These are phyloP conservation scores for Scaptomyza caliginosa DNA, from an alignment of 2,888 invertebrate genomes.

Conservation along the genomic window DNA sequence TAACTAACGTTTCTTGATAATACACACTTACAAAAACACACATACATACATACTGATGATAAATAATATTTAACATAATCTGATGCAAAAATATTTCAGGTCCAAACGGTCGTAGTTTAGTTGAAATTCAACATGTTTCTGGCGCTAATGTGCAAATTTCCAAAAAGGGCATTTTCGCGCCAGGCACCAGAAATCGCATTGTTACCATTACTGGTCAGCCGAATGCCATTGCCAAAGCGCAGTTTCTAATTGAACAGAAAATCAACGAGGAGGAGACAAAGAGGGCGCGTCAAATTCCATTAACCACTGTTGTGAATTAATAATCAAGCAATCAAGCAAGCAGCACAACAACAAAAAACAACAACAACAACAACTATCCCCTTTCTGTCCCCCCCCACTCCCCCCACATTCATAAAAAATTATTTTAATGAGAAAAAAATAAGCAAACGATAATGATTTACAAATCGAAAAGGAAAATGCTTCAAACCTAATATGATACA, in stretches of 20 bases:
- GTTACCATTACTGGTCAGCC: conserved; percentile 97
- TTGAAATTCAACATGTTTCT: conserved; percentile 98
- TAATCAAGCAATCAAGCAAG: conserved; percentile 58
- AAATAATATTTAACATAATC: conserved; percentile 61
- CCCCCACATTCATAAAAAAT: conserved; percentile 25
- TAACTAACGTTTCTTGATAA: conserved; percentile 5
- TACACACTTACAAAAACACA: no score
- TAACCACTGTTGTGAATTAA: conserved; percentile 85
- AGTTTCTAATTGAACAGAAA: conserved; percentile 98
- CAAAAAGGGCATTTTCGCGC: conserved; percentile 98
- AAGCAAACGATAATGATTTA: conserved; percentile 2
- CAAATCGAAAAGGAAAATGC: conserved; percentile 12
- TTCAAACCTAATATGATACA: conserved; percentile 22
- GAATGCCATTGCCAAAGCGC: conserved; percentile 95
- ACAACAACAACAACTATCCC: conserved; percentile 27
- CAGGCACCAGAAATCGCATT: conserved; percentile 98
- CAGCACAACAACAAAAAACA: conserved; percentile 55
- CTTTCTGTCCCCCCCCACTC: conserved; percentile 15
- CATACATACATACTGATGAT: conserved; percentile 15
- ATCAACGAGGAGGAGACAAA: conserved; percentile 98
- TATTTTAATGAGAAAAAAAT: conserved; percentile 8
- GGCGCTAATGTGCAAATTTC: conserved; percentile 99
- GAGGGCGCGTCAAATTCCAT: conserved; percentile 94
- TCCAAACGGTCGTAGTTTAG: conserved; percentile 97
- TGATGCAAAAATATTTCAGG: conserved; percentile 85